Conservation (phyloP, 2,888 invertebrate species). For the Xylophagus ater region DNA sequence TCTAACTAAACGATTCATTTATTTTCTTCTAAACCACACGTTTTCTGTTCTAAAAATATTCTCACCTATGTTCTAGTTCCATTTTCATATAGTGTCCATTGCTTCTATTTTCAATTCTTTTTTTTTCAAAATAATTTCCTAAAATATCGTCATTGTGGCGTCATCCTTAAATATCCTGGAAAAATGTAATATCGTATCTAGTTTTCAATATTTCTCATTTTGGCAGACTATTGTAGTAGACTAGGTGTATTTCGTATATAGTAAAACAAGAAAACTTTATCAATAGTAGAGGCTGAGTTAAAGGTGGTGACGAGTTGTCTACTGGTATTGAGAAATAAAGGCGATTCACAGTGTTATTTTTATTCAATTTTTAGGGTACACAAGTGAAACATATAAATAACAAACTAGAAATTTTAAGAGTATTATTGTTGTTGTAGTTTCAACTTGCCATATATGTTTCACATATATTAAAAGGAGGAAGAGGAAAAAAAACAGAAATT, state of each 20-base stretch:
- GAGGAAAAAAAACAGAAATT: too few species aligned
- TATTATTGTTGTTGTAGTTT: neutral
- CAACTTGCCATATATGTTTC: too few species aligned
- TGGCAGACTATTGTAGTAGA: neutral
- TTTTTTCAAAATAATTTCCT: too few species aligned
- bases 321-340: slow-evolving; percentile 8
- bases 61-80: neutral
- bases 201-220: neutral
- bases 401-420: neutral
- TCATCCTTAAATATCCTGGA: too few species aligned
- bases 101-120: too few species aligned
- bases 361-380: slow-evolving; percentile 4
- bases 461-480: too few species aligned
- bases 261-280: neutral
- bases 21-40: neutral
- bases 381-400: slow-evolving; percentile 6
- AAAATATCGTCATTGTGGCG: neutral
- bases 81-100: too few species aligned
- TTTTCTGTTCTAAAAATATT: neutral
- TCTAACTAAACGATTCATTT: too few species aligned
- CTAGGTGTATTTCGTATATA: neutral
- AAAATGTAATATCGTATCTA: neutral
- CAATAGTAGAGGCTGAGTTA: neutral
- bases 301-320: slow-evolving; percentile 5
- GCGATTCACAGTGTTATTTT: slow-evolving; percentile 1